Conservation (phyloP, 2,888 invertebrate genomes). For the Trichacis sp. region DNA sequence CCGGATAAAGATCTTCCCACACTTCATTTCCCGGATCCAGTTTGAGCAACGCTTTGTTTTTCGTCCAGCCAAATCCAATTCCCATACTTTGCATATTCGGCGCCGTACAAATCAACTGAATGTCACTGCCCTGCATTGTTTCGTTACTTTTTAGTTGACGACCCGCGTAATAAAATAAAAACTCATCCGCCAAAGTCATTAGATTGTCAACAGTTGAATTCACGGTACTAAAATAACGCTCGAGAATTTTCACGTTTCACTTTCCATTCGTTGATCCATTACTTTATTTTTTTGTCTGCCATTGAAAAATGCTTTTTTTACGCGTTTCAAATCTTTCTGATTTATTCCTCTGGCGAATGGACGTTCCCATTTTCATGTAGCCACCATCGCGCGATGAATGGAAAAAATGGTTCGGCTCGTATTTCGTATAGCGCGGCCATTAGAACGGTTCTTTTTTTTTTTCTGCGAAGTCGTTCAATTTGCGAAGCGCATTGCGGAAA, state of each 20-base stretch:
- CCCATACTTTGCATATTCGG: slow-evolving; percentile 70
- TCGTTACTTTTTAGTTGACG: too few species aligned
- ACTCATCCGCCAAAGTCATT: too few species aligned
- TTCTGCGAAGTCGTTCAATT: neutral
- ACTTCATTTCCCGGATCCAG: slow-evolving; percentile 81
- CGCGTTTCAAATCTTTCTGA: neutral
- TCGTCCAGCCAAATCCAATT: slow-evolving; percentile 88
- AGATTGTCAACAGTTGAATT: too few species aligned
- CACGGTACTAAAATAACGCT: neutral
- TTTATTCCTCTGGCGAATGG: slow-evolving; percentile 1
- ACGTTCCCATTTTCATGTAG: slow-evolving; percentile 2
- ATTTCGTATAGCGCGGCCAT: neutral
- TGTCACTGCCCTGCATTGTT: slow-evolving; percentile 74
- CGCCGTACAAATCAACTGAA: slow-evolving; percentile 79
- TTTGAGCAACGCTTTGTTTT: slow-evolving; percentile 80
- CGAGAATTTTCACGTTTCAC: neutral
- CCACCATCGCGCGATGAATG: neutral
- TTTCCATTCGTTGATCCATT: neutral
- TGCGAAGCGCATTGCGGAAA: too few species aligned
- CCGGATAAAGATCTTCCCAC: slow-evolving; percentile 87
- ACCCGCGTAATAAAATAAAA: too few species aligned
- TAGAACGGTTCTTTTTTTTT: neutral
- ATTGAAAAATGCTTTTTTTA: neutral
- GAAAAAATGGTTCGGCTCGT: neutral
- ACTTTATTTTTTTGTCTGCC: neutral